These are phyloP conservation scores for Colaptes auratus DNA, from an alignment of 2,113 vertebrate genomes.

Conservation along the genomic window DNA sequence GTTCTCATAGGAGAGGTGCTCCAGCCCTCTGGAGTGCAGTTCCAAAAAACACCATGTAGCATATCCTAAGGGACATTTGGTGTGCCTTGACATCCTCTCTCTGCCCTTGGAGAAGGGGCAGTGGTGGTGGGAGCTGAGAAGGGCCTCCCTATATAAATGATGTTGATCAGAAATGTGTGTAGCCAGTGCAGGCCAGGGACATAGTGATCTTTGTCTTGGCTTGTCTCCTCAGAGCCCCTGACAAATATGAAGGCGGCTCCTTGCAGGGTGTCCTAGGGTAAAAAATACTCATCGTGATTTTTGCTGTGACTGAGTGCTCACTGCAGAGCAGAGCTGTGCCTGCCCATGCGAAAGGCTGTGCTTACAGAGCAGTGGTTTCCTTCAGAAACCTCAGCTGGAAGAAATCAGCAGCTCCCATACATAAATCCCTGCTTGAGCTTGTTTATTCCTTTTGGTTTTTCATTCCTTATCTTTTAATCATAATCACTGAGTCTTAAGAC, in stretches of 20 bases:
- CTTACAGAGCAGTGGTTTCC: background rate
- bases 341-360: accelerated
- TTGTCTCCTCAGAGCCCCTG: accelerated
- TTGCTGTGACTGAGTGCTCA: background rate
- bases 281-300: background rate
- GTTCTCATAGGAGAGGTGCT: no score
- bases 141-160: background rate
- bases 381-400: background rate
- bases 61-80: background rate
- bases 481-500: background rate
- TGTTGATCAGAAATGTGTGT: background rate
- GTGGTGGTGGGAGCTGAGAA: background rate
- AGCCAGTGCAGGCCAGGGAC: background rate
- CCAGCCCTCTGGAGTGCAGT: no score
- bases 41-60: background rate
- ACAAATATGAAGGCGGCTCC: background rate
- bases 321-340: background rate
- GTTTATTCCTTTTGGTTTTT: constrained; percentile 34
- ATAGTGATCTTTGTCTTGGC: background rate
- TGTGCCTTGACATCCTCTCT: background rate
- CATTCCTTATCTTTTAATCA: background rate
- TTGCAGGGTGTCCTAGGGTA: background rate
- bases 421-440: background rate
- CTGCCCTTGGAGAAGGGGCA: background rate
- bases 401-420: background rate